Base-by-base conservation (phyloP, 2,113 vertebrate species). In the Lophius piscatorius region DNA sequence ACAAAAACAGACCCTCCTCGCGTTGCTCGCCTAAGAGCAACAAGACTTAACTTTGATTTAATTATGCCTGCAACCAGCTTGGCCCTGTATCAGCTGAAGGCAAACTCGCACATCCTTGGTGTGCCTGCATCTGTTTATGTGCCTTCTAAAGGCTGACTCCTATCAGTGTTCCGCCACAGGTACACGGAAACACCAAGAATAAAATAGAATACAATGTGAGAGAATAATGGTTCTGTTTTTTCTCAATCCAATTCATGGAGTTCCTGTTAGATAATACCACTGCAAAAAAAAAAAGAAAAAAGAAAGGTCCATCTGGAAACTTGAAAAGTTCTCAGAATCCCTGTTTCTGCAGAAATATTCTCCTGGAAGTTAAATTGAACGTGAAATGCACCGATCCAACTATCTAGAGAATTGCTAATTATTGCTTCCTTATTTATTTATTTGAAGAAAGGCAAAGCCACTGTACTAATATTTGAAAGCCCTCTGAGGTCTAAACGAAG, bases 381-480 rank as follows among this genome's bases (percentile, higher is more conserved):
- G 85, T 84, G 61, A 82, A 89, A 81, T 23, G 31, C 66, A 55
- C 42, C 20, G 64, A 80, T 54, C 26, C 3, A 67, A 78, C 41
- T 72, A 42, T 68, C 74, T 44, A 63, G 87, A 74, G 86, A 78
- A 67, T 85, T 84, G 68, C 67, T 84, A 82, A 90, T 88, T 63
- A 81, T 70, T 26, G 45, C 75, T 64, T 79, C 61, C 70, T 76
- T 67, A 81, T 79, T 81, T 81, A 85, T 87, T 87, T 80, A 74
- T 82, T 81, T 4, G 29, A 76, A 87, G 78, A 84, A 71, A 63
- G 31, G 42, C 66, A 66, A 70, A 76, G 74, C 70, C 73, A 46
- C 75, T 90, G 82, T 87, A 66, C 89, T 85, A 90, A 91, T 91
- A 91, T 91, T 91, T 90, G 87, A 87, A 87, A 90, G 74, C 78